Base-by-base conservation (phyloP, 1,140 invertebrate species). In the Neocloeon triangulifer region DNA sequence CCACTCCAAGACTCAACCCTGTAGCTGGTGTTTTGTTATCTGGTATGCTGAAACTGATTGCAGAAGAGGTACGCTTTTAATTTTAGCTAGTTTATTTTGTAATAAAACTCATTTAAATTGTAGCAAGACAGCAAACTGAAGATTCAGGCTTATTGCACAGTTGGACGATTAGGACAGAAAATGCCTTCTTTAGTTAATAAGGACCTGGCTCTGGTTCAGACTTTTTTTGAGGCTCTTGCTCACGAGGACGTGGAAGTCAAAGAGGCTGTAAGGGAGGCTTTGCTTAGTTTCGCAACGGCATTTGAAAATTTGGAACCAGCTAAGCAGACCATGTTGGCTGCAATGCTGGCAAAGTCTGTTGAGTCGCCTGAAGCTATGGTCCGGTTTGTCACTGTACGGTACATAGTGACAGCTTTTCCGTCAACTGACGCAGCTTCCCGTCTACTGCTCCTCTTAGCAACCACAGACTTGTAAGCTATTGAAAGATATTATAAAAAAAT, bases 361-460 rank as follows among this genome's bases (percentile, higher is more conserved):
- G n/a, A 66, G 32, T 66, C 64, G 16, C 59, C 68, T 19, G 67
- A 76, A 39, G 53, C 65, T 1, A 74, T 77, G 50, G 69, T 76
- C 3, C 56, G 84, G 37, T 74, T 78, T 46, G 69, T 82, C 13
- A 73, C 79, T 15, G 79, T 80, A 36, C 64, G 80, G 36, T 86
- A 84, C 50, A 65, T 78, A 2, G 67, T 71, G 3, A 69, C 65
- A 12, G 71, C 88, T 28, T 92, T 86, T 52, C 73, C 75, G 3
- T 54, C 66, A 19, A 62, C 78, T 43, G 77, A 86, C 49, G 65
- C 79, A 2, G 69, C 78, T 2, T 78, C 82, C 2, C 59, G 81
- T 40, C 86, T 79, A 48, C 55, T 88, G 10, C 53, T 92, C 20
- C 53, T 92, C n/a, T 47, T 86, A 16, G 78, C 81, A 9, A 73